Evolutionary conservation across 1,140 invertebrate genomes (phyloP).

Genomic region (Drosophila hydei): DNA sequence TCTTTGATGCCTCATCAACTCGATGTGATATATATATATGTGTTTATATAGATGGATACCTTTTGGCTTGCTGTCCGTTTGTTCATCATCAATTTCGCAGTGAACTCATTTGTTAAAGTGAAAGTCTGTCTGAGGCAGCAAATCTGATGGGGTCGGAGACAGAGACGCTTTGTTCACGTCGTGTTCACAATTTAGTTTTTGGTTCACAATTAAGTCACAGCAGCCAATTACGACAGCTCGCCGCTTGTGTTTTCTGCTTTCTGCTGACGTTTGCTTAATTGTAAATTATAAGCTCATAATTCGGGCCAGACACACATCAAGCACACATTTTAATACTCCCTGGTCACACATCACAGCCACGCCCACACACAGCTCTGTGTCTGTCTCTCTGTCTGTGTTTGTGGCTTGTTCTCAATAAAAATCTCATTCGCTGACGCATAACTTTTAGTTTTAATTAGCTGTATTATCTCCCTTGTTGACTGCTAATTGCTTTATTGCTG

Average conservation of each 20-base stretch:
- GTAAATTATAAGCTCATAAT: conserved; percentile 78
- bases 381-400: conserved; percentile 16
- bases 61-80: conserved; percentile 8
- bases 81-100: conserved; percentile 59
- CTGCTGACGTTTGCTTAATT: conserved; percentile 78
- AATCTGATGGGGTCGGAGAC: conserved; percentile 56
- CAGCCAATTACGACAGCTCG: conserved; percentile 66
- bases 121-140: conserved; percentile 23
- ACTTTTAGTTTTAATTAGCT: conserved; percentile 82
- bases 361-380: conserved; percentile 15
- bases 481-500: conserved; percentile 79
- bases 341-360: conserved; percentile 56
- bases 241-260: conserved; percentile 77
- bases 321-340: conserved; percentile 71
- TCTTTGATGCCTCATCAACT: conserved; percentile 15
- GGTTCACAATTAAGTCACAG: conserved; percentile 54
- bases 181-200: conserved; percentile 48
- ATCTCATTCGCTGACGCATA: conserved; percentile 81
- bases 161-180: conserved; percentile 8
- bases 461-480: conserved; percentile 80
- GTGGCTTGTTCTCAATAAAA: conserved; percentile 69
- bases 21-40: conserved; percentile 1
- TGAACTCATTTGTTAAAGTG: conserved; percentile 39
- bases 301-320: conserved; percentile 45
- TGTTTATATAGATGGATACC: neutral